Percentiles rank a stretch among this genome's conserved stretches.
These are phyloP conservation scores for Pachliopta kotzebuea DNA, from an alignment of 2,888 invertebrate species.

Conservation along the genomic window DNA sequence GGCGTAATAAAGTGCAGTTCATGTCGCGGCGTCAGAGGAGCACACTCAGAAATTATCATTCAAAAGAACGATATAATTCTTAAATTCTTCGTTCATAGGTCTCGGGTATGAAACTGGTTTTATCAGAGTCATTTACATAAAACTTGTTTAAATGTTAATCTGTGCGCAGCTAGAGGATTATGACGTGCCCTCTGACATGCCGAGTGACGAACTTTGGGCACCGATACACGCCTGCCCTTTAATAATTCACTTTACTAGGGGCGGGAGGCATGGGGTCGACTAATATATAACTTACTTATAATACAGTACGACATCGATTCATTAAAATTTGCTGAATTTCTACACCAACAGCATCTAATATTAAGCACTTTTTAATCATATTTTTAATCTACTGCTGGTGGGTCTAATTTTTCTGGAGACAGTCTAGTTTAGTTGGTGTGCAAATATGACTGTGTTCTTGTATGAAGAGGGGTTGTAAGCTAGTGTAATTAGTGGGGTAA, in stretches of 20 bases:
- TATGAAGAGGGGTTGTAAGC: too few relatives aligned
- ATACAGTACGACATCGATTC: background rate
- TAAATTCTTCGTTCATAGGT: conserved; percentile 42
- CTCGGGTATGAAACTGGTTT: conserved; percentile 50
- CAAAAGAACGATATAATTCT: conserved; percentile 31
- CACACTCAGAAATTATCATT: conserved; percentile 28
- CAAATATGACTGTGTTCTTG: too few relatives aligned
- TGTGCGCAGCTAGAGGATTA: conserved; percentile 48
- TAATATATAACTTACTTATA: conserved; percentile 1
- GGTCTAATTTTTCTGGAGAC: too few relatives aligned
- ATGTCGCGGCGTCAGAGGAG: conserved; percentile 23
- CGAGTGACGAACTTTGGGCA: conserved; percentile 35
- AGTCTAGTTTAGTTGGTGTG: too few relatives aligned
- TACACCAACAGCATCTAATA: background rate
- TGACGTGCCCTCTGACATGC: conserved; percentile 54
- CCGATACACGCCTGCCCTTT: conserved; percentile 44
- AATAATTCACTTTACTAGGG: conserved; percentile 44
- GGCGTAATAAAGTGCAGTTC: conserved; percentile 28
- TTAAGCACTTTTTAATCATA: too few relatives aligned
- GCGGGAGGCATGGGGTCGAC: conserved; percentile 7
- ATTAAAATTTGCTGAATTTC: background rate
- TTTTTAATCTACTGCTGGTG: too few relatives aligned
- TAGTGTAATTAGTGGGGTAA: too few relatives aligned
- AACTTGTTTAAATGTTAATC: conserved; percentile 79
- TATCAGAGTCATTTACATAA: conserved; percentile 70